A percentile compares a stretch with the other conserved stretches of the same genome.
Evolutionary conservation across 2,797 vertebrate genomes (phyloP).

Genomic region (Acanthurus lineatus): DNA sequence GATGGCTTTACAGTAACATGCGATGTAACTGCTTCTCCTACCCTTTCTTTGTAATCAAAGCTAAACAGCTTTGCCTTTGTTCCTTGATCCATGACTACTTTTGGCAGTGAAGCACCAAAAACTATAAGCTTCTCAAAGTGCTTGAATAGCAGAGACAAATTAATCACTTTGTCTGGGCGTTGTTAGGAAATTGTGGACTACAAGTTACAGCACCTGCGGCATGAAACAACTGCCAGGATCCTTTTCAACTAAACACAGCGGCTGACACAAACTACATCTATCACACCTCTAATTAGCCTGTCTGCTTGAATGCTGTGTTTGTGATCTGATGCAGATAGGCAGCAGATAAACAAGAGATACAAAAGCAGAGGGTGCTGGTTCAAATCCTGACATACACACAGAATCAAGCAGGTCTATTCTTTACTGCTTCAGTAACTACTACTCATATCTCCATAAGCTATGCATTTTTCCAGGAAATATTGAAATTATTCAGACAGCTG

Average conservation of each 20-base stretch:
- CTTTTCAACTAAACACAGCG: slow-evolving; percentile 18
- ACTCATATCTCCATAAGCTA: slow-evolving; percentile 6
- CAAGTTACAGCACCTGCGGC: background rate
- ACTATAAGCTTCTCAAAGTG: slow-evolving; percentile 14
- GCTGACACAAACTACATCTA: slow-evolving; percentile 31
- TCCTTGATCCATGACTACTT: slow-evolving; percentile 7
- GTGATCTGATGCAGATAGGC: slow-evolving; percentile 2
- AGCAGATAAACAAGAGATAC: background rate
- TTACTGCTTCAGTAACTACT: slow-evolving; percentile 5
- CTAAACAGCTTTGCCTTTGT: slow-evolving; percentile 31
- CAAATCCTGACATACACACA: slow-evolving; percentile 32
- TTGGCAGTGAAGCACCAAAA: slow-evolving; percentile 38
- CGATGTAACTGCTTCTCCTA: background rate
- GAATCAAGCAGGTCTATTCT: background rate
- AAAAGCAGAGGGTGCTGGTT: slow-evolving; percentile 12
- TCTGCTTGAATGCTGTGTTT: slow-evolving; percentile 32
- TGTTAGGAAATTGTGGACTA: slow-evolving; percentile 10
- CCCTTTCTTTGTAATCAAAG: slow-evolving; percentile 14
- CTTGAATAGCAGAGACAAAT: slow-evolving; percentile 27
- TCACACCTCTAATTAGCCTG: slow-evolving; percentile 44
- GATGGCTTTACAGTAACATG: background rate
- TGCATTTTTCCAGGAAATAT: background rate
- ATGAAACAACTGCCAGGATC: background rate
- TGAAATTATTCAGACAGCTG: background rate
- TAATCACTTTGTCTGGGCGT: slow-evolving; percentile 5